Evolutionary conservation across 2,888 invertebrate species (phyloP).

Genomic region (Netelia melanura): DNA sequence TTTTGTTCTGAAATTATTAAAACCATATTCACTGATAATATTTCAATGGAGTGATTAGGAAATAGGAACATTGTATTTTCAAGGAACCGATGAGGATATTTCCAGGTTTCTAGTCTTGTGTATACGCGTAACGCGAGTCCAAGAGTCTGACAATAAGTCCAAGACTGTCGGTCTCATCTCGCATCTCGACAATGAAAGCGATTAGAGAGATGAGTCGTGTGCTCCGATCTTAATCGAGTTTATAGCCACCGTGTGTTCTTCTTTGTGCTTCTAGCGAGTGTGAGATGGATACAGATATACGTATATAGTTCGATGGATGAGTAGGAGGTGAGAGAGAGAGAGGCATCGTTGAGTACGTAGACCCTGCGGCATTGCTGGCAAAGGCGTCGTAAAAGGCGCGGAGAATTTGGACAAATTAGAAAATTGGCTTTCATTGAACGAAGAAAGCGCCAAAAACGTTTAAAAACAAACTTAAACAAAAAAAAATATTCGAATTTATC

Average conservation of each 20-base stretch:
- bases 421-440: neutral
- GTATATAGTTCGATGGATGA: neutral
- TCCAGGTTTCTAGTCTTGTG: neutral
- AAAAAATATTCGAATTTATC: neutral
- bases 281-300: neutral
- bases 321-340: neutral
- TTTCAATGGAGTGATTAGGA: no score
- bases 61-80: no score
- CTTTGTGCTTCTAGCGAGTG: conserved; percentile 17
- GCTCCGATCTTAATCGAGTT: conserved; percentile 68
- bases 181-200: conserved; percentile 60
- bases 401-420: neutral
- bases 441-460: neutral
- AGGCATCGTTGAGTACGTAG: conserved; percentile 55
- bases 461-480: neutral
- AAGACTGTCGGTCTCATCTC: neutral
- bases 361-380: conserved; percentile 47
- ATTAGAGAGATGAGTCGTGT: conserved; percentile 68
- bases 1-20: no score
- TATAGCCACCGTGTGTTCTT: conserved; percentile 34
- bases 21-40: no score
- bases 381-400: conserved; percentile 22
- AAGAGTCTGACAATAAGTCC: neutral
- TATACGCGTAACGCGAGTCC: neutral
- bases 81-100: neutral